Evolutionary conservation across 2,113 vertebrate species (phyloP), one percentile per base, ranked within the genome.

Genomic region (Podarcis raffonei): DNA sequence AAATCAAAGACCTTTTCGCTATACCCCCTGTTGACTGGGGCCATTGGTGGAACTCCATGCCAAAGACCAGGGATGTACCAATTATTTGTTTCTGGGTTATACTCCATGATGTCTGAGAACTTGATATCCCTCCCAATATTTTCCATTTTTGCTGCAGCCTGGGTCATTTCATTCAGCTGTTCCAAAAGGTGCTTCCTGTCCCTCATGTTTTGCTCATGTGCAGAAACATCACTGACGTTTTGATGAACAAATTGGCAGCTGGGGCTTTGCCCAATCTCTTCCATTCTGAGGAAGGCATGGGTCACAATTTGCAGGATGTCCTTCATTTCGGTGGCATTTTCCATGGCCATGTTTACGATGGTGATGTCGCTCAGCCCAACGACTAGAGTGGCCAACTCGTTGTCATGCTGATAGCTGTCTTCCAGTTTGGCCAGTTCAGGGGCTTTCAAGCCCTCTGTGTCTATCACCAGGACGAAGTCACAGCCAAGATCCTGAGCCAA

Each of bases 381-480:
- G 30, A 97, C 96, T 69, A 97, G 87, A 1, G 96, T 97, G 48
- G 97, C 96, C 16, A 97, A 92, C 76, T 97, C 96, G 84, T 97
- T 96, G 92, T 97, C 96, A 5, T 97, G 97, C 42, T 96, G 95
- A 95, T 91, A 97, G 48, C 95, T 92, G 22, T 96, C 90, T 15
- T 71, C 30, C 37, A 94, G 15, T 83, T 72, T 93, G 30, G 94
- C 8, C n/a, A 96, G 37, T 27, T 93, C 88, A 2, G 90, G 88
- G 18, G 86, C 86, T 86, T 93, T 93, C 75, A 93, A 59, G 0
- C 93, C 95, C 83, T 97, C 97, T 0, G 97, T 97, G 90, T 98
- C 95, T 82, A 98, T 96, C n/a, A 98, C 89, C 85, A 98, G 89
- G 66, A 98, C 93, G 72, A 97, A 96, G 83, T 98, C 97, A 89